Evolutionary conservation across 2,797 vertebrate genomes (phyloP).

Genomic region (Varecia variegata): DNA sequence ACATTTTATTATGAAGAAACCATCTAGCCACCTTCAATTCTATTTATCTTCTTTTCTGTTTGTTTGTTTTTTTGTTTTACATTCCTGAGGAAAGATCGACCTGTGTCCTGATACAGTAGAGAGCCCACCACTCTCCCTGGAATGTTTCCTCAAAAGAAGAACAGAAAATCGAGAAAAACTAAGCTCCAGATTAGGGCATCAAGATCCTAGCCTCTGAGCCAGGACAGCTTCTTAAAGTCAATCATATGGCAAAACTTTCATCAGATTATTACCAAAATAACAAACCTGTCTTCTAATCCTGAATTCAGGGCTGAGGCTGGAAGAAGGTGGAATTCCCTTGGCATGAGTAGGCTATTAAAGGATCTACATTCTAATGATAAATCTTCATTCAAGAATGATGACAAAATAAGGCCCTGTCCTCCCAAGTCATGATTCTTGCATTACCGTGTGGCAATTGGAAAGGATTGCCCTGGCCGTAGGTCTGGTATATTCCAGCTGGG

Average conservation of each 20-base stretch:
- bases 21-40: neutral
- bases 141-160: neutral
- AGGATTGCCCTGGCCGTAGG: neutral
- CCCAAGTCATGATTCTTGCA: conserved; percentile 38
- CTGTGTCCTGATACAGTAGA: neutral
- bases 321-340: neutral
- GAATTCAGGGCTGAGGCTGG: neutral
- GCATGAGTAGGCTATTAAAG: neutral
- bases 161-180: neutral
- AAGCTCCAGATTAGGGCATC: neutral
- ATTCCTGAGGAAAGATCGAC: neutral
- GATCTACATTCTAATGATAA: conserved; percentile 8
- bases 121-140: neutral
- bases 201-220: neutral
- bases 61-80: neutral
- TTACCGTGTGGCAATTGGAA: conserved; percentile 28
- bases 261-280: neutral
- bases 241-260: neutral
- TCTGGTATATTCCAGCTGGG: neutral
- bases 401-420: conserved; percentile 60
- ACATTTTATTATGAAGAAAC: neutral
- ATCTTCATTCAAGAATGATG: conserved; percentile 55
- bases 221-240: neutral
- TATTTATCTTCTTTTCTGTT: neutral
- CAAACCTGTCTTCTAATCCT: neutral